These are phyloP conservation scores for Erebia palarica DNA, from an alignment of 2,888 invertebrate species.

Conservation along the genomic window DNA sequence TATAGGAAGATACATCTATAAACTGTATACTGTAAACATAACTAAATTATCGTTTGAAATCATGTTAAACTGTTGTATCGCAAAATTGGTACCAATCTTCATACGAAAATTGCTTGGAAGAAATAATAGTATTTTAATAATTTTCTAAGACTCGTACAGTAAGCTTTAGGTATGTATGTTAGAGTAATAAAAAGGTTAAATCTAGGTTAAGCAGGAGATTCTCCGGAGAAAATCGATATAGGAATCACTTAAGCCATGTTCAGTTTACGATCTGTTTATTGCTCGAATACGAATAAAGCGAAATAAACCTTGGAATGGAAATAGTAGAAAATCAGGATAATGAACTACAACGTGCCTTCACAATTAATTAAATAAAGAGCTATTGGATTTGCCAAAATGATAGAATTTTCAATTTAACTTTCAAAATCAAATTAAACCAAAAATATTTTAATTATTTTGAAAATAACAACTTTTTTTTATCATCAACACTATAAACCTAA, in stretches of 20 bases:
- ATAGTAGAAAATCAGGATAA: constrained; percentile 10
- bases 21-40: too few species aligned
- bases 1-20: too few species aligned
- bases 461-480: too few species aligned
- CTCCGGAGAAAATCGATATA: constrained; percentile 10
- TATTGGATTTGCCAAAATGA: too few species aligned
- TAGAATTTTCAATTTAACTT: too few species aligned
- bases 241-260: constrained; percentile 13
- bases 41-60: too few species aligned
- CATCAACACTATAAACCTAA: too few species aligned
- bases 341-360: background rate
- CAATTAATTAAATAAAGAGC: background rate
- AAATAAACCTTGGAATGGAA: constrained; percentile 11
- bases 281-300: constrained; percentile 8
- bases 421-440: too few species aligned
- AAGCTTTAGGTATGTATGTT: background rate
- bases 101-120: background rate
- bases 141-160: background rate
- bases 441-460: too few species aligned
- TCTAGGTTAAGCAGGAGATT: constrained; percentile 12
- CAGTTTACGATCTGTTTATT: constrained; percentile 19
- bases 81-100: too few species aligned
- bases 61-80: too few species aligned
- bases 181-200: constrained; percentile 10
- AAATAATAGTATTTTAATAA: constrained; percentile 1